These are phyloP conservation scores for Engraulis encrasicolus DNA, from an alignment of 2,113 vertebrate species.

Conservation along the genomic window DNA sequence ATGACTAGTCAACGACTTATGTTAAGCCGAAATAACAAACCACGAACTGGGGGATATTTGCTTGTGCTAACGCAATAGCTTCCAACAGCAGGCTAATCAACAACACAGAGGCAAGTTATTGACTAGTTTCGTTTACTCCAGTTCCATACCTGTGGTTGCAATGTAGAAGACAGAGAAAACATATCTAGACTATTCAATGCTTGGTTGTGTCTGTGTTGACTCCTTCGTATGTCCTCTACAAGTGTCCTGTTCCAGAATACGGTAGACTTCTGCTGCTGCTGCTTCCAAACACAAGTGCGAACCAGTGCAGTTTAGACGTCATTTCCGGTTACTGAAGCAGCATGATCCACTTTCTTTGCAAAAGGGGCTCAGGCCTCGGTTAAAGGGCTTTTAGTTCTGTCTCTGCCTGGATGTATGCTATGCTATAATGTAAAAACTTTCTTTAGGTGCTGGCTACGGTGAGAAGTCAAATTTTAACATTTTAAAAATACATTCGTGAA, in stretches of 20 bases:
- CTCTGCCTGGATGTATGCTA: too few species aligned
- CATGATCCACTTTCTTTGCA: too few species aligned
- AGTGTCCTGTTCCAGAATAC: neutral
- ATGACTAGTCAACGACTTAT: neutral
- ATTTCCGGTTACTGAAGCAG: neutral
- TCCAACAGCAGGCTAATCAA: slow-evolving; percentile 20
- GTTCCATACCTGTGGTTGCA: slow-evolving; percentile 50
- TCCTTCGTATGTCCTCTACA: neutral
- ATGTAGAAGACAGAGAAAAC: slow-evolving; percentile 49
- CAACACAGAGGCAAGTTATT: too few species aligned
- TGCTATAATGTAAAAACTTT: too few species aligned
- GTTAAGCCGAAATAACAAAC: too few species aligned
- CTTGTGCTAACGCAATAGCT: neutral
- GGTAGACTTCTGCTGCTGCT: neutral
- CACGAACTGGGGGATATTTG: too few species aligned
- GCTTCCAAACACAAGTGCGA: neutral
- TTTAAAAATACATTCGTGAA: too few species aligned
- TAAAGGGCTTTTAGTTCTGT: too few species aligned
- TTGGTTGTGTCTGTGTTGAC: neutral
- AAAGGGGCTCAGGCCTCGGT: too few species aligned
- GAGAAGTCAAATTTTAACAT: too few species aligned
- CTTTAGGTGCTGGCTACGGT: too few species aligned
- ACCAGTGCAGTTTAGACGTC: neutral
- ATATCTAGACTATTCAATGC: slow-evolving; percentile 23
- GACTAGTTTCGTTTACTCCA: too few species aligned